phyloP scores from a whole-genome alignment of 2,797 vertebrate genomes.

The Saxicola maurus region DNA sequence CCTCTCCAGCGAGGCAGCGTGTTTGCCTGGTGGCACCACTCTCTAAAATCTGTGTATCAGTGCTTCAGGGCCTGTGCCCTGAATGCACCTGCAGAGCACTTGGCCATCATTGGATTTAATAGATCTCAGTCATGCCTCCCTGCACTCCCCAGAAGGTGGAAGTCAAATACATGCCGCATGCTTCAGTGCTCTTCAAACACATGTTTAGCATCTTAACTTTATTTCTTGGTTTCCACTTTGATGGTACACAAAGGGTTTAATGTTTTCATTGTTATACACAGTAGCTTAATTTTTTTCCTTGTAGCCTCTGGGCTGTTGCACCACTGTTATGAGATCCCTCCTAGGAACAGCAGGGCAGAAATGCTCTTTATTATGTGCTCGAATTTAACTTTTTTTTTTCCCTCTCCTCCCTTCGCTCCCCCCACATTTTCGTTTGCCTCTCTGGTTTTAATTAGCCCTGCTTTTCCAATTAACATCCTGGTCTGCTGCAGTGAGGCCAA shows the following conservation, averaged over 20 bases:
- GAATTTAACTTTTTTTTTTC: not conserved
- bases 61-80: not conserved
- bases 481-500: constrained; percentile 14
- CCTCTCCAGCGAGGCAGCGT: accelerated
- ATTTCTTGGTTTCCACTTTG: constrained; percentile 53
- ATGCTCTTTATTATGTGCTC: constrained; percentile 17
- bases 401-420: not conserved
- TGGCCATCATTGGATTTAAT: constrained; percentile 7
- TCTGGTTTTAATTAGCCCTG: constrained; percentile 43
- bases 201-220: constrained; percentile 57
- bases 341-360: constrained; percentile 20
- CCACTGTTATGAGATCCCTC: constrained; percentile 20
- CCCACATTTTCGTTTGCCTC: not conserved
- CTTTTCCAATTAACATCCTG: constrained; percentile 49
- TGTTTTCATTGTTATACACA: constrained; percentile 56
- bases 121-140: constrained; percentile 22
- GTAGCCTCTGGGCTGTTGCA: constrained; percentile 49
- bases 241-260: constrained; percentile 41
- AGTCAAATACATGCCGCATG: constrained; percentile 8
- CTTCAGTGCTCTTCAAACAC: constrained; percentile 43
- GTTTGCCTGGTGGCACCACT: not conserved
- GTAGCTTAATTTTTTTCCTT: constrained; percentile 46
- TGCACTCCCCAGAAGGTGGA: constrained; percentile 6
- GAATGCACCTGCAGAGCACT: not conserved
- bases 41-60: not conserved